Percentiles rank a stretch among this genome's conserved stretches.
These are phyloP conservation scores for Latrodectus elegans DNA, from an alignment of 2,888 invertebrate genomes.

Conservation along the genomic window DNA sequence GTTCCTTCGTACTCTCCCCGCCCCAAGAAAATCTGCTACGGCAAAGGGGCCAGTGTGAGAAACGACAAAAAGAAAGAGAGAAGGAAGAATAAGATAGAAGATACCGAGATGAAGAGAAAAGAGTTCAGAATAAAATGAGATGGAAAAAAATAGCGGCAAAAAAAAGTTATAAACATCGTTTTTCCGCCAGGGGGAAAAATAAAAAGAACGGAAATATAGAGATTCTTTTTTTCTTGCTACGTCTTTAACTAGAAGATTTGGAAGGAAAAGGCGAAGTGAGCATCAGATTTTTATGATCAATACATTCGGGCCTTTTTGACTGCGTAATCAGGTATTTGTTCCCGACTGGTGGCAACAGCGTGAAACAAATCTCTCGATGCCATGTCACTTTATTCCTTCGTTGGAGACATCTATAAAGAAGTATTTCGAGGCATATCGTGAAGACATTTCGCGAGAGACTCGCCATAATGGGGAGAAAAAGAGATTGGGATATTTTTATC, in stretches of 20 bases:
- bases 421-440: neutral
- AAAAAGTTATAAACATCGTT: slow-evolving; percentile 65
- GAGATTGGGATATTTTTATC: too few relatives aligned
- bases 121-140: slow-evolving; percentile 23
- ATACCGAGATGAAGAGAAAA: slow-evolving; percentile 58
- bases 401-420: neutral
- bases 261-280: slow-evolving; percentile 33
- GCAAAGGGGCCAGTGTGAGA: slow-evolving; percentile 22
- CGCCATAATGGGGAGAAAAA: too few relatives aligned
- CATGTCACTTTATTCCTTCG: neutral
- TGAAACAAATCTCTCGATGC: neutral
- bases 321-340: slow-evolving; percentile 9
- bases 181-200: slow-evolving; percentile 48
- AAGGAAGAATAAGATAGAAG: slow-evolving; percentile 15
- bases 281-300: slow-evolving; percentile 20
- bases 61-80: slow-evolving; percentile 9
- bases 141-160: neutral
- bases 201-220: slow-evolving; percentile 61
- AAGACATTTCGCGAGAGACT: too few relatives aligned
- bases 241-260: slow-evolving; percentile 32
- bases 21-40: slow-evolving; percentile 44
- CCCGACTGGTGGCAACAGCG: neutral
- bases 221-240: slow-evolving; percentile 48
- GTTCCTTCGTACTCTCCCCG: slow-evolving; percentile 11
- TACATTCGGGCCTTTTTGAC: slow-evolving; percentile 6